These are phyloP conservation scores for Steinernema khuongi DNA, from an alignment of 1,140 invertebrate species.

Conservation along the genomic window DNA sequence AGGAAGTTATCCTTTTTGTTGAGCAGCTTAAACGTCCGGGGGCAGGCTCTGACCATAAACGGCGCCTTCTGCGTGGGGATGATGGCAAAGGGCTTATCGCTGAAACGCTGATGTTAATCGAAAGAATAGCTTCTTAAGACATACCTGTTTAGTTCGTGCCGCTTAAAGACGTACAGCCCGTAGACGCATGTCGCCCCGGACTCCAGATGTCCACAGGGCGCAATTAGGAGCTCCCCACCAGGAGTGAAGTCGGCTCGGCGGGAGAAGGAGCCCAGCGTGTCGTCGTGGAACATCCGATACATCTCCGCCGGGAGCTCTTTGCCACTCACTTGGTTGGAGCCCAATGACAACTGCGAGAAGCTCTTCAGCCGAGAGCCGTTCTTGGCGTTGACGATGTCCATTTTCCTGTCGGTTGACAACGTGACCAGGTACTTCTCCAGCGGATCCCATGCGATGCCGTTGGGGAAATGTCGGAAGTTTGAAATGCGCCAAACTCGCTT, in stretches of 20 bases:
- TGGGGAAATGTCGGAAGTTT: conserved; percentile 33
- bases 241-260: conserved; percentile 27
- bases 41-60: not conserved
- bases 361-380: conserved; percentile 27
- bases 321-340: not conserved
- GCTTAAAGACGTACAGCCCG: conserved; percentile 31
- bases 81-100: not conserved
- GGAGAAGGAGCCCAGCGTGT: conserved; percentile 32
- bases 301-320: not conserved
- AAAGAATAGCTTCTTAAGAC: not conserved
- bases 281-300: conserved; percentile 39
- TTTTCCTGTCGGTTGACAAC: conserved; percentile 36
- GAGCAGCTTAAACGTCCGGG: not conserved
- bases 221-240: conserved; percentile 32
- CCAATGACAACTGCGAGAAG: conserved; percentile 19
- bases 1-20: not conserved
- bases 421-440: conserved; percentile 35
- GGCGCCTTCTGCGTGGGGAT: not conserved
- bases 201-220: conserved; percentile 36
- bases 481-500: conserved; percentile 28
- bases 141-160: conserved; percentile 21
- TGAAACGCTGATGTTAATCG: not conserved
- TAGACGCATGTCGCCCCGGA: conserved; percentile 22
- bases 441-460: conserved; percentile 40
- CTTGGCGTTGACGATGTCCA: conserved; percentile 31